Conservation (phyloP, 1,140 invertebrate species). For the Aphelinus certus region DNA sequence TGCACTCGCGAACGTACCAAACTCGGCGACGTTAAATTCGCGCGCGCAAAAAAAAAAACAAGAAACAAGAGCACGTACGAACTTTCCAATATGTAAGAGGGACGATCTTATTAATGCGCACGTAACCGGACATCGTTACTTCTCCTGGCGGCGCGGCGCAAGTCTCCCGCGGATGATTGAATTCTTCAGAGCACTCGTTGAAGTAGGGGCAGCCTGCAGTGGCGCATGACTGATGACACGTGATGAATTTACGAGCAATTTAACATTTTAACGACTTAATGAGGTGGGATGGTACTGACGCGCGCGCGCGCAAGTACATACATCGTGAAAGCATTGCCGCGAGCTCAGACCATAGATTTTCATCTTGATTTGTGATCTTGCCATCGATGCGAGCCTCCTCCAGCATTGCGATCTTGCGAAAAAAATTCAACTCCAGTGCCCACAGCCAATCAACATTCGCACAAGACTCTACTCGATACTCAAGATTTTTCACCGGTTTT, state of each 20-base stretch:
- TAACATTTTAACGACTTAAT: constrained; percentile 32
- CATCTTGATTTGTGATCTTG: constrained; percentile 9
- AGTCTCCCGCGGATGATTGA: neutral
- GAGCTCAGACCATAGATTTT: constrained; percentile 7
- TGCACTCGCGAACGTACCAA: neutral
- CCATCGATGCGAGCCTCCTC: neutral
- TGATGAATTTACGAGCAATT: constrained; percentile 34
- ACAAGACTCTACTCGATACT: no score
- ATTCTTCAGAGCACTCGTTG: neutral
- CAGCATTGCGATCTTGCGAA: neutral
- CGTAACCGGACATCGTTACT: constrained; percentile 6
- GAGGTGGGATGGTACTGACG: neutral
- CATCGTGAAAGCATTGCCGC: neutral
- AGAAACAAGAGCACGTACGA: constrained; percentile 3
- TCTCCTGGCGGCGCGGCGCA: neutral
- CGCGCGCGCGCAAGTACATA: neutral
- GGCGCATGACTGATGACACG: constrained; percentile 27
- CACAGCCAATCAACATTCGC: no score
- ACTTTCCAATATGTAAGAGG: neutral
- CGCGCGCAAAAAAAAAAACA: neutral
- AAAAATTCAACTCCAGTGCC: no score
- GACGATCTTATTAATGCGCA: constrained; percentile 14
- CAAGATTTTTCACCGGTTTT: no score
- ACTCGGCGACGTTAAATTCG: neutral
- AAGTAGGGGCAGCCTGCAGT: neutral